phyloP scores from a whole-genome alignment of 2,113 vertebrate species.

The Carassius gibelio region DNA sequence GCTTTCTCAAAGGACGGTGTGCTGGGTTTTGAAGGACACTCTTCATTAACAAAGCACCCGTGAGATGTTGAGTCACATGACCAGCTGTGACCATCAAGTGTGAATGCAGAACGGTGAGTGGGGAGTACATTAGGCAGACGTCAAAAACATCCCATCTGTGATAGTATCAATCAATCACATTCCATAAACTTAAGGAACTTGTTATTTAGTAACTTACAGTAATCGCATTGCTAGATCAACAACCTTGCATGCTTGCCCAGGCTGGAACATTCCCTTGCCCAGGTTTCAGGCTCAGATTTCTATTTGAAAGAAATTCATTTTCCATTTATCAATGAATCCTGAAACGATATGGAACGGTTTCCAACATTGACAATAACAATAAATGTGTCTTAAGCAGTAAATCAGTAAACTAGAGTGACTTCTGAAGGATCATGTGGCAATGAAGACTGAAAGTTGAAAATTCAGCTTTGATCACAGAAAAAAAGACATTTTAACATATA shows the following conservation, averaged over 20 bases:
- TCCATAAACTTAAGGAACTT: neutral
- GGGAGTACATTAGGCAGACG: constrained; percentile 13
- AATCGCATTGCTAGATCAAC: neutral
- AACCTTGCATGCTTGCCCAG: neutral
- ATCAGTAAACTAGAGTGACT: no score
- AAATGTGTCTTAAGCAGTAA: no score
- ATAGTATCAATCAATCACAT: constrained; percentile 18
- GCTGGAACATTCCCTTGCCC: neutral
- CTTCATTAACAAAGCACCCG: constrained; percentile 3
- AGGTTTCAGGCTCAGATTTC: neutral
- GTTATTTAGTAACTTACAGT: no score
- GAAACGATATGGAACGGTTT: no score
- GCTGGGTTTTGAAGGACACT: constrained; percentile 11
- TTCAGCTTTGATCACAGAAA: no score
- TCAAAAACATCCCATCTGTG: constrained; percentile 51
- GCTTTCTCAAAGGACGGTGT: neutral
- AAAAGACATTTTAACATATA: neutral
- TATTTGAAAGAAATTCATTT: no score
- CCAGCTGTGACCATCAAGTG: neutral
- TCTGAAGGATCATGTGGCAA: no score
- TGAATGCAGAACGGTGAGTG: neutral
- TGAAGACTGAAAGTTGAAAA: no score
- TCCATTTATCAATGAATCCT: no score
- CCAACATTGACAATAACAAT: no score
- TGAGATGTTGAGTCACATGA: constrained; percentile 7